Percentiles rank a stretch among this genome's conserved stretches.
These are phyloP conservation scores for Onthophagus sagittarius DNA, from an alignment of 2,888 invertebrate genomes.

Conservation along the genomic window DNA sequence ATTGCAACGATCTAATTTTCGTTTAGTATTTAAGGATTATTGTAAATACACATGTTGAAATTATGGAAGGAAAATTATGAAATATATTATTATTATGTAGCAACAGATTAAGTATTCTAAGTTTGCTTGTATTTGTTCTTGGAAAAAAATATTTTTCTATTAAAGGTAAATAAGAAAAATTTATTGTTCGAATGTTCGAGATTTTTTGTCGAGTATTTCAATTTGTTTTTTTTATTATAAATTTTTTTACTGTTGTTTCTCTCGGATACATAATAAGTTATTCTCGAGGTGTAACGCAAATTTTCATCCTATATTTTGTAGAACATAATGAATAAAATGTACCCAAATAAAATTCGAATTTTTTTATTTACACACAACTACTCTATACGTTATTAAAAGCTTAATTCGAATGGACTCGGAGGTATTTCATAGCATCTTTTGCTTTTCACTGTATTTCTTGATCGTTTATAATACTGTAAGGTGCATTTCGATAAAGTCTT, in stretches of 20 bases:
- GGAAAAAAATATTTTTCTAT: neutral
- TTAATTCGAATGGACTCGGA: no score
- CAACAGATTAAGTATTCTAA: neutral
- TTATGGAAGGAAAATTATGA: neutral
- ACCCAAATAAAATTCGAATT: no score
- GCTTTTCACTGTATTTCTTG: no score
- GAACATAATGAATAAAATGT: neutral
- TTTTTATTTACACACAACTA: no score
- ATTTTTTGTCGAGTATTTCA: neutral
- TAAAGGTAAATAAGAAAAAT: neutral
- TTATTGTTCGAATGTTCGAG: neutral
- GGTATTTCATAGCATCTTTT: no score
- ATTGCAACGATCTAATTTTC: neutral
- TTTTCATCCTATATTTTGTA: neutral
- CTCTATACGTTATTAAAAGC: no score
- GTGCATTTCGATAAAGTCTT: no score
- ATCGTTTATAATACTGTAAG: no score
- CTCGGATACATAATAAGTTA: neutral
- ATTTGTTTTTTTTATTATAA: neutral
- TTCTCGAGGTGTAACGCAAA: neutral
- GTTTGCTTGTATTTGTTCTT: neutral
- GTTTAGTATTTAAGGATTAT: neutral
- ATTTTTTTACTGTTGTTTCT: neutral
- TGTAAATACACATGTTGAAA: slow-evolving; percentile 13
- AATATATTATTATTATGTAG: neutral